Conservation (phyloP, 2,797 vertebrate genomes). For the Hozukius guyotensis region DNA sequence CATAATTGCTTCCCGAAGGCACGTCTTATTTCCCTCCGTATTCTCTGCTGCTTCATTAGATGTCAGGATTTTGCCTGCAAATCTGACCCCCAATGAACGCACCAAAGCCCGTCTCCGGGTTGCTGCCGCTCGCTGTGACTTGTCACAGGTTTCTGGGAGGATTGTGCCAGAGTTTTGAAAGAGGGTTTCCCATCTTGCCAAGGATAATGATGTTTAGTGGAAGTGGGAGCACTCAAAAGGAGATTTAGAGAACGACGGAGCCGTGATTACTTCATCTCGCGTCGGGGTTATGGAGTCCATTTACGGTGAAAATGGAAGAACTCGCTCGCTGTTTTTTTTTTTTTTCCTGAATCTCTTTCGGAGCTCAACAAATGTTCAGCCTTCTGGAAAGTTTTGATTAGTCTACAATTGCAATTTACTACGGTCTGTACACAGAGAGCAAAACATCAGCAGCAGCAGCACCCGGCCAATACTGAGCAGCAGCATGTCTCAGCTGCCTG, state of each 20-base stretch:
- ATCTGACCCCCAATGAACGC: conserved; percentile 12
- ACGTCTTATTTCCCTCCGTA: not conserved
- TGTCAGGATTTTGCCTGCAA: not conserved
- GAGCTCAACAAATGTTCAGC: conserved; percentile 4
- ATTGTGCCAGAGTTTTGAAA: not conserved
- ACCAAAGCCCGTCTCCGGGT: not conserved
- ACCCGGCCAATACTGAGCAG: no score
- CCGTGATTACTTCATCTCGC: conserved; percentile 3
- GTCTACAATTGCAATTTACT: not conserved
- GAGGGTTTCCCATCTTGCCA: not conserved
- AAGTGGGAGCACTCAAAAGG: not conserved
- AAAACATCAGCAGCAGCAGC: not conserved
- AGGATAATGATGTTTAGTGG: not conserved
- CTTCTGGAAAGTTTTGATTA: conserved; percentile 21
- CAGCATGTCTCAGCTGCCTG: not conserved
- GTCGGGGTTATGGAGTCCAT: not conserved
- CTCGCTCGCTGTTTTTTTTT: not conserved
- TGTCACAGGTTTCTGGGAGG: not conserved
- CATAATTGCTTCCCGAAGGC: conserved; percentile 32
- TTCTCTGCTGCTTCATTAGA: not conserved
- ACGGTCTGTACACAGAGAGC: not conserved
- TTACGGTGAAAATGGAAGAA: not conserved
- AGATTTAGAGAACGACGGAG: conserved; percentile 6
- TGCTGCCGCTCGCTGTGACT: not conserved
- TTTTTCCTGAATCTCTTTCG: not conserved